phyloP scores from a whole-genome alignment of 2,888 invertebrate species.

The Biston stratarius region DNA sequence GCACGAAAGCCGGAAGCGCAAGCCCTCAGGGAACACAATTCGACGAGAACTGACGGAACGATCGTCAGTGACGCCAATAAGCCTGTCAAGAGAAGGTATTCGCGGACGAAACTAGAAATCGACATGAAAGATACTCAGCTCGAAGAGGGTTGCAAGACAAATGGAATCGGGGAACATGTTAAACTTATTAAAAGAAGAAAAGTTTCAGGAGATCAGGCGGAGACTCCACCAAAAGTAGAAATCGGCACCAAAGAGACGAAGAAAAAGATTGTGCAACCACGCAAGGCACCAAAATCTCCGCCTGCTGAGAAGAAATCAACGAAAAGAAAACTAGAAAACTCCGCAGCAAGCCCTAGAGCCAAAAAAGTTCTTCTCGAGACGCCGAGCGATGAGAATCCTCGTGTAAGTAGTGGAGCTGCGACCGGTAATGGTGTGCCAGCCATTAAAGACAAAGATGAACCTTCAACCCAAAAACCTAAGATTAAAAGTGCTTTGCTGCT shows the following conservation, averaged over 20 bases:
- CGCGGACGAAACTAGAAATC: conserved; percentile 79
- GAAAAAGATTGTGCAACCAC: conserved; percentile 64
- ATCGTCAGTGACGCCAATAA: conserved; percentile 66
- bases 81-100: conserved; percentile 76
- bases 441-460: conserved; percentile 58
- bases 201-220: conserved; percentile 75
- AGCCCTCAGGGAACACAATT: conserved; percentile 77
- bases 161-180: conserved; percentile 84
- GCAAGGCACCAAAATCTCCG: conserved; percentile 64
- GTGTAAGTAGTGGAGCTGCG: conserved; percentile 32
- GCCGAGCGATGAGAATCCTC: conserved; percentile 66
- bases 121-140: conserved; percentile 81
- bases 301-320: conserved; percentile 73
- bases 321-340: conserved; percentile 76
- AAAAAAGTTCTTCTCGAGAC: conserved; percentile 69
- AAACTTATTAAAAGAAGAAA: conserved; percentile 85
- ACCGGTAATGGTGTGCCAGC: conserved; percentile 46
- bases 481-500: conserved; percentile 81
- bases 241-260: conserved; percentile 69
- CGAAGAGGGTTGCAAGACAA: conserved; percentile 77
- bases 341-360: conserved; percentile 56
- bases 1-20: conserved; percentile 77
- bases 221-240: conserved; percentile 58
- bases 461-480: conserved; percentile 67
- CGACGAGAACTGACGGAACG: conserved; percentile 52